Percentiles rank a stretch among this genome's conserved stretches.
phyloP scores from a whole-genome alignment of 1,140 invertebrate genomes.

The Drosophila prosaltans region DNA sequence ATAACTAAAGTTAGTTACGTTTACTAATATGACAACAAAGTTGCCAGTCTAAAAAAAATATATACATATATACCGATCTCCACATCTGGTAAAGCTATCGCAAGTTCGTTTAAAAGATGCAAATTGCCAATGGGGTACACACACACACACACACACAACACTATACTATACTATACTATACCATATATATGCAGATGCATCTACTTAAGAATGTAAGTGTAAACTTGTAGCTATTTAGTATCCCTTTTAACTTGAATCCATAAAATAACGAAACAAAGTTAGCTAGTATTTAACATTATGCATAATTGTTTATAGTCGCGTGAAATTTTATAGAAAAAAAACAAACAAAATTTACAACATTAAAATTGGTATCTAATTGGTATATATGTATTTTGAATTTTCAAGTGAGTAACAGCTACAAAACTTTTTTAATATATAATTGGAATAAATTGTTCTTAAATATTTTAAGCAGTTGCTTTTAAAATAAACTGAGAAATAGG shows the following conservation, averaged over 20 bases:
- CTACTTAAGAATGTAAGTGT: background rate
- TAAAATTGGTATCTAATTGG: too few relatives aligned
- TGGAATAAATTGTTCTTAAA: too few relatives aligned
- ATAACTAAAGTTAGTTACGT: conserved; percentile 81
- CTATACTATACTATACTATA: background rate
- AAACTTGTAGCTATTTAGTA: background rate
- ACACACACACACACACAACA: too few relatives aligned
- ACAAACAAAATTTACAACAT: background rate
- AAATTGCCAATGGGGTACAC: conserved; percentile 11
- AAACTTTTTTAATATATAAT: too few relatives aligned
- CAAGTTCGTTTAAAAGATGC: conserved; percentile 3
- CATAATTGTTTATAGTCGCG: conserved; percentile 1
- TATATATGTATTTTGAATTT: too few relatives aligned
- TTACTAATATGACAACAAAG: conserved; percentile 78
- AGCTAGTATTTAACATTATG: background rate
- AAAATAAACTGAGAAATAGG: too few relatives aligned
- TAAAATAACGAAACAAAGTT: conserved; percentile 4
- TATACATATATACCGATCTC: background rate
- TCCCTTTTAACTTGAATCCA: background rate
- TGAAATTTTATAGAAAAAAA: background rate
- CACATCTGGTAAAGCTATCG: background rate
- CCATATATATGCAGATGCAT: background rate
- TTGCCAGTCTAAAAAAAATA: conserved; percentile 34
- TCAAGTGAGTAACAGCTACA: too few relatives aligned
- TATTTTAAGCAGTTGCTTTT: too few relatives aligned